A percentile compares a stretch with the other conserved stretches of the same genome.
Evolutionary conservation across 2,797 vertebrate genomes (phyloP).

Genomic region (Micropoecilia bifurca): DNA sequence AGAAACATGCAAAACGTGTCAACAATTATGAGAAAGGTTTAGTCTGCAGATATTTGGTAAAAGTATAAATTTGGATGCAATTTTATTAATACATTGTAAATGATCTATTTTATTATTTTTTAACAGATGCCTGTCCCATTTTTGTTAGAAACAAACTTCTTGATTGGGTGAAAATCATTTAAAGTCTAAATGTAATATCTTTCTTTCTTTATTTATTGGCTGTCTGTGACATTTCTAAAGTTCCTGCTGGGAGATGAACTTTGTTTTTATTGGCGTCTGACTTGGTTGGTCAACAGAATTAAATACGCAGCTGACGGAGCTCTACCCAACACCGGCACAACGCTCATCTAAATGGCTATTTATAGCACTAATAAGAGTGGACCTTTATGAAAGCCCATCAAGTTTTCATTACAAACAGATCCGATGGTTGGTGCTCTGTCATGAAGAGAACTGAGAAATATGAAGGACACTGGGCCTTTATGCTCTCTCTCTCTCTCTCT

Average conservation of each 20-base stretch:
- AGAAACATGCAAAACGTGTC: not conserved
- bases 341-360: constrained; percentile 50
- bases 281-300: constrained; percentile 40
- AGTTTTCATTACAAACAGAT: constrained; percentile 42
- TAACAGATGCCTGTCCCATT: not conserved
- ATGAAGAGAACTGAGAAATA: constrained; percentile 31
- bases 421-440: not conserved
- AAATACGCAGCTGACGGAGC: constrained; percentile 45
- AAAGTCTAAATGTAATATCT: not conserved
- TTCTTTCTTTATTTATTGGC: not conserved
- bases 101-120: not conserved
- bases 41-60: not conserved
- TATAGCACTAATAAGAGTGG: constrained; percentile 53
- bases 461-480: not conserved
- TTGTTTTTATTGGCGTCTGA: constrained; percentile 29
- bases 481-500: not conserved
- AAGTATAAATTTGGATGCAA: not conserved
- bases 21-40: not conserved
- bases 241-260: constrained; percentile 16
- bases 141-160: not conserved
- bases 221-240: constrained; percentile 23
- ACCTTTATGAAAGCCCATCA: constrained; percentile 44
- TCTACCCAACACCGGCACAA: constrained; percentile 32
- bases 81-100: not conserved
- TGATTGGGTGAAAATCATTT: not conserved